Conservation (phyloP, 2,113 vertebrate species). For the Rynchops niger region DNA sequence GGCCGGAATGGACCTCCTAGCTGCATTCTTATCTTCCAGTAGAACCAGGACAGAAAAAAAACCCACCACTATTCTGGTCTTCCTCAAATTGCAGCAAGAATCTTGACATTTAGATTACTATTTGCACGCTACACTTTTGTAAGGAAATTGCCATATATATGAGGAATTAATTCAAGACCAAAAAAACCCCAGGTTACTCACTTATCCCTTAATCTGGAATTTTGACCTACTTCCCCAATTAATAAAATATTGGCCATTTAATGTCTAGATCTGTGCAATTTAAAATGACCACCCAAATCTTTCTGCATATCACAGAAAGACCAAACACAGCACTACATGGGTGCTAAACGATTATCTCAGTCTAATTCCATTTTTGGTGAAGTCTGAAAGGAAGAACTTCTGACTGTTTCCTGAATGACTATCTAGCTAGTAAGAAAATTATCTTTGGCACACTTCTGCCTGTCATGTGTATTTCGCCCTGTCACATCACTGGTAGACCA, state of each 20-base stretch:
- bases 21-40: background rate
- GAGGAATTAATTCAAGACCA: background rate
- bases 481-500: background rate
- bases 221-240: background rate
- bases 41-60: background rate
- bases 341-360: background rate
- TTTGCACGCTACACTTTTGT: background rate
- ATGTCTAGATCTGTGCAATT: background rate
- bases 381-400: background rate
- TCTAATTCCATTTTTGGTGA: background rate
- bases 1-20: background rate
- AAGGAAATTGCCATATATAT: background rate
- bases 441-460: background rate
- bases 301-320: background rate
- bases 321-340: accelerated
- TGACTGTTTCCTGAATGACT: background rate
- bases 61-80: background rate
- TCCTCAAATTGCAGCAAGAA: background rate
- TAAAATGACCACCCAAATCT: background rate
- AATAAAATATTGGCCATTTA: background rate
- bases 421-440: background rate
- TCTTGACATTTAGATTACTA: background rate
- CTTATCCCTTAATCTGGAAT: background rate
- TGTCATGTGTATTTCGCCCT: background rate
- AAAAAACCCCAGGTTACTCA: background rate